Percentiles rank a stretch among this genome's conserved stretches.
Evolutionary conservation across 2,113 vertebrate genomes (phyloP).

Genomic region (zebrafish (Danio rerio)): DNA sequence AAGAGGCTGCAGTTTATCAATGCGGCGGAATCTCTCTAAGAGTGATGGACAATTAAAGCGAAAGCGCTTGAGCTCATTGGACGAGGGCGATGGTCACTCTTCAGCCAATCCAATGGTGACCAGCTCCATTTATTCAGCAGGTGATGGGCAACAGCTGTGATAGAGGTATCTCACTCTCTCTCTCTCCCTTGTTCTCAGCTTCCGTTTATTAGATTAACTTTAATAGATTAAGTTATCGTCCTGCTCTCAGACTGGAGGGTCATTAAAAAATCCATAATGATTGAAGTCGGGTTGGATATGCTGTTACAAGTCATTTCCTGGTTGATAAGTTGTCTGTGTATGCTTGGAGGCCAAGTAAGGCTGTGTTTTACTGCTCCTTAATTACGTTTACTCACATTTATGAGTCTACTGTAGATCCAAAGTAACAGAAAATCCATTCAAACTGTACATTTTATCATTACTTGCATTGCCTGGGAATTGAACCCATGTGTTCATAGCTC

Average conservation of each 20-base stretch:
- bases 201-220: background rate
- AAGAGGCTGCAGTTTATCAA: constrained; percentile 40
- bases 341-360: background rate
- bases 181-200: constrained; percentile 16
- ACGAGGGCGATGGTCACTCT: constrained; percentile 59
- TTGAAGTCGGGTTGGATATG: background rate
- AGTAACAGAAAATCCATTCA: background rate
- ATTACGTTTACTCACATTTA: background rate
- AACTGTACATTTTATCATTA: background rate
- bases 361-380: background rate
- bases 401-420: background rate
- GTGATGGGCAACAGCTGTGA: constrained; percentile 97
- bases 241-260: background rate
- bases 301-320: constrained; percentile 9
- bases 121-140: constrained; percentile 68
- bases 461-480: background rate
- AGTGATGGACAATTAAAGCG: constrained; percentile 56
- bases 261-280: constrained; percentile 20
- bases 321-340: constrained; percentile 5
- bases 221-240: constrained; percentile 4
- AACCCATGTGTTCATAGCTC: constrained; percentile 39
- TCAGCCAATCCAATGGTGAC: constrained; percentile 68
- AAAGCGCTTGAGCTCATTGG: constrained; percentile 64
- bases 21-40: constrained; percentile 49
- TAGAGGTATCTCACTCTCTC: constrained; percentile 83